A percentile compares a stretch with the other conserved stretches of the same genome.
phyloP scores from a whole-genome alignment of 2,113 vertebrate genomes.

The Pachypanchax playfairii region DNA sequence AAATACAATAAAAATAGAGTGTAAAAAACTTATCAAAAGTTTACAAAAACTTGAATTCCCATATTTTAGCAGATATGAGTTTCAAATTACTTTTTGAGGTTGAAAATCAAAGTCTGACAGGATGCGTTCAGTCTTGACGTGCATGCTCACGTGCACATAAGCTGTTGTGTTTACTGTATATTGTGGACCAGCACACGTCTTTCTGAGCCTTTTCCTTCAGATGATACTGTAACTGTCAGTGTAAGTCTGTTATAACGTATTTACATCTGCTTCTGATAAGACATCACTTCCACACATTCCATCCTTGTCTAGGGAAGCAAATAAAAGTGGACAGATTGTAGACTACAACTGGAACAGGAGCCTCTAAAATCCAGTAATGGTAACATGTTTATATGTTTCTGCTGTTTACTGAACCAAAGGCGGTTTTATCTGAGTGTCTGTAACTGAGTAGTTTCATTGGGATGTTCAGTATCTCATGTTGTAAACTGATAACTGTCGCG shows the following conservation, averaged over 20 bases:
- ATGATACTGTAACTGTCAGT: slow-evolving; percentile 48
- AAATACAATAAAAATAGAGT: no score
- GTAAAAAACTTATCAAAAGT: no score
- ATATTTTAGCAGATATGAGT: no score
- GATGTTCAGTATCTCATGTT: slow-evolving; percentile 6
- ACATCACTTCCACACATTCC: slow-evolving; percentile 44
- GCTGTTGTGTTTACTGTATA: slow-evolving; percentile 1
- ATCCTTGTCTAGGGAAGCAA: slow-evolving; percentile 51
- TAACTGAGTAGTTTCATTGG: no score
- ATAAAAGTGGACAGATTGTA: slow-evolving; percentile 33
- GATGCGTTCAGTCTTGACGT: not conserved
- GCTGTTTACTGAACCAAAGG: slow-evolving; percentile 10
- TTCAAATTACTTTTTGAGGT: not conserved
- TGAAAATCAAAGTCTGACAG: slow-evolving; percentile 1
- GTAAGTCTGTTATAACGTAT: slow-evolving; percentile 25
- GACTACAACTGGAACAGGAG: slow-evolving; percentile 45
- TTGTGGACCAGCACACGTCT: slow-evolving; percentile 56
- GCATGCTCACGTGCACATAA: no score
- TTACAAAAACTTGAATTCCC: no score
- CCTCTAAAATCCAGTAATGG: not conserved
- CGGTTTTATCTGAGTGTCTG: slow-evolving; percentile 5
- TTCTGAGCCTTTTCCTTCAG: slow-evolving; percentile 55
- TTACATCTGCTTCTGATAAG: slow-evolving; percentile 65
- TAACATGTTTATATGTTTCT: not conserved
- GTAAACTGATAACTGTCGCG: slow-evolving; percentile 8